Conservation (phyloP, 2,113 vertebrate genomes). For the Galbula dea region DNA sequence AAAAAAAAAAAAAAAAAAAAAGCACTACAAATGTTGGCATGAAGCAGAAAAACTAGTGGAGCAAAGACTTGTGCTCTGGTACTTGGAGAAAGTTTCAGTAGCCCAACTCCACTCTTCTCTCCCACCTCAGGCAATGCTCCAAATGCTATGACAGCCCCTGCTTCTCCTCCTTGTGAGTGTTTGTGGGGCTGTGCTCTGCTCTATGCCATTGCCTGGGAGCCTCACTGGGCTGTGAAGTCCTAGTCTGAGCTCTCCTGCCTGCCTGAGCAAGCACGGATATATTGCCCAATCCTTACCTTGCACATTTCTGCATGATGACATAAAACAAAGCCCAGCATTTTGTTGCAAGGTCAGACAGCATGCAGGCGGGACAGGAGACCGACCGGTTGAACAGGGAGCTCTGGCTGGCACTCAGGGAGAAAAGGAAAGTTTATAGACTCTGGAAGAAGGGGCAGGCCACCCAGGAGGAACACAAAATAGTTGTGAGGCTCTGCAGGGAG, state of each 20-base stretch:
- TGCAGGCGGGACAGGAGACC: too few relatives aligned
- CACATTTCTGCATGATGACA: too few relatives aligned
- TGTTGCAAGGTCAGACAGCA: neutral
- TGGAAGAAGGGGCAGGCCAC: too few relatives aligned
- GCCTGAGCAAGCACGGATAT: neutral
- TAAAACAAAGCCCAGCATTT: neutral
- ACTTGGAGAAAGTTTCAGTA: neutral
- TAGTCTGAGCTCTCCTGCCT: neutral
- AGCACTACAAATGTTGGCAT: neutral
- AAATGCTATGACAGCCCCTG: neutral
- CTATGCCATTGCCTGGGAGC: fast-evolving
- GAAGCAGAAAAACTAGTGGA: neutral
- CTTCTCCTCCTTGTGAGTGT: neutral
- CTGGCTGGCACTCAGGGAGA: too few relatives aligned
- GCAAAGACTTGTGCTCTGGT: neutral
- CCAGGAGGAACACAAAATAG: too few relatives aligned
- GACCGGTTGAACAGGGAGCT: too few relatives aligned
- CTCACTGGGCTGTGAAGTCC: neutral
- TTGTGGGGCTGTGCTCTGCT: neutral
- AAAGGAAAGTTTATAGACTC: too few relatives aligned
- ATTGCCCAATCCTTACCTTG: neutral
- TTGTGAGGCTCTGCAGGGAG: too few relatives aligned
- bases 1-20: too few relatives aligned
- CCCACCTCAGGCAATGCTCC: fast-evolving
- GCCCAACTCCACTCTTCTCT: neutral